phyloP scores from a whole-genome alignment of 2,797 vertebrate species.

The Sebastes oblongus region DNA sequence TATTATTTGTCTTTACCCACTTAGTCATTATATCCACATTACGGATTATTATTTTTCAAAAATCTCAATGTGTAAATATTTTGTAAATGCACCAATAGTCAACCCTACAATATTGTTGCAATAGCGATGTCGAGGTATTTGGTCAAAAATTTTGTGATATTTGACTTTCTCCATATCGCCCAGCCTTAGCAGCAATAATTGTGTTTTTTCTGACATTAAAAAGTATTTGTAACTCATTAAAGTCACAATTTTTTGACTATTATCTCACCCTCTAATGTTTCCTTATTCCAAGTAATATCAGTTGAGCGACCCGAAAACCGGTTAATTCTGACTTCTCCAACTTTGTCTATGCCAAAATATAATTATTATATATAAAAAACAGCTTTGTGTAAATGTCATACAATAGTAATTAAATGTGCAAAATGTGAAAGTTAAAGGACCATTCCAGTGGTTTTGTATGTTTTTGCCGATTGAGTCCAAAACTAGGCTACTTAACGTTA shows the following conservation, averaged over 20 bases:
- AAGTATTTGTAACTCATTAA: neutral
- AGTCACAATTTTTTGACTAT: neutral
- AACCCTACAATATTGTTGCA: too few relatives aligned
- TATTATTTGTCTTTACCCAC: too few relatives aligned
- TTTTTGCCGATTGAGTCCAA: neutral
- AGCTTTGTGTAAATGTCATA: neutral
- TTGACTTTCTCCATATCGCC: too few relatives aligned
- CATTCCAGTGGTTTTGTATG: neutral
- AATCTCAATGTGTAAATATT: too few relatives aligned
- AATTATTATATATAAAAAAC: neutral
- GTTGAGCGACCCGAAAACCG: neutral
- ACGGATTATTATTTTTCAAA: too few relatives aligned
- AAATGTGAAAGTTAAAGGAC: neutral
- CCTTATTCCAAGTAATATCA: neutral
- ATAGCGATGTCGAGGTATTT: too few relatives aligned
- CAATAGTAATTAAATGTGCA: neutral
- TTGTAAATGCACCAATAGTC: too few relatives aligned
- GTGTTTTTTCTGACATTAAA: neutral
- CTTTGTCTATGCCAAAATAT: neutral
- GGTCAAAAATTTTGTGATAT: too few relatives aligned
- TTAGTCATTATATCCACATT: too few relatives aligned
- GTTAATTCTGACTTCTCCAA: too few relatives aligned
- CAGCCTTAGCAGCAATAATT: too few relatives aligned
- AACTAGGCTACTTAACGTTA: neutral
- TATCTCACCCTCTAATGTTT: neutral